These are phyloP conservation scores for Ophion costatus DNA, from an alignment of 2,888 invertebrate genomes.

Conservation along the genomic window DNA sequence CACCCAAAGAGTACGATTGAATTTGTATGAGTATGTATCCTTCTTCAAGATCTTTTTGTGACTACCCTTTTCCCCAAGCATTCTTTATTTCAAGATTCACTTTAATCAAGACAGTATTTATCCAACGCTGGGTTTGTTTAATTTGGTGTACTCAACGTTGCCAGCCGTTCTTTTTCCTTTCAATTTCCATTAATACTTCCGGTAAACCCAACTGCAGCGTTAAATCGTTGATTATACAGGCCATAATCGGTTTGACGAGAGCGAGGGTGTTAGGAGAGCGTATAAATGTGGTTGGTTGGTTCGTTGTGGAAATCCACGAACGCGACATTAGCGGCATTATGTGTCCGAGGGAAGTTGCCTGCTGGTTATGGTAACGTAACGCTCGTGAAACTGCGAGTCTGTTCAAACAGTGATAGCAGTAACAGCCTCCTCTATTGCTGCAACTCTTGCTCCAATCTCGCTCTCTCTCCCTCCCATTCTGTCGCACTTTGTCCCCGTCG, in stretches of 20 bases:
- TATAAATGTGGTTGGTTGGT: conserved; percentile 61
- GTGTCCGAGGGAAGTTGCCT: conserved; percentile 67
- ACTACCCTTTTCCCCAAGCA: too few species aligned
- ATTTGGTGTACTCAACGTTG: too few species aligned
- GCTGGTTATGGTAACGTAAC: conserved; percentile 67
- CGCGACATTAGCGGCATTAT: conserved; percentile 79
- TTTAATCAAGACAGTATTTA: too few species aligned
- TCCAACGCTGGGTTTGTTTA: too few species aligned
- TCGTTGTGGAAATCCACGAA: conserved; percentile 67
- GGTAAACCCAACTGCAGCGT: background rate
- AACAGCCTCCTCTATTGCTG: conserved; percentile 74
- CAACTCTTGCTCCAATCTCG: conserved; percentile 68
- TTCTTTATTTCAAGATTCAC: too few species aligned
- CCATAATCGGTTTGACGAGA: conserved; percentile 51
- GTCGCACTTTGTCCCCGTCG: conserved; percentile 44
- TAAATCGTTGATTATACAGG: conserved; percentile 30
- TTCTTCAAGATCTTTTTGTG: too few species aligned
- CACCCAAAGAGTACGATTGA: too few species aligned
- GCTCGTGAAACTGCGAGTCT: conserved; percentile 82
- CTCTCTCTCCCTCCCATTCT: conserved; percentile 58
- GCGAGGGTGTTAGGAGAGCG: conserved; percentile 1
- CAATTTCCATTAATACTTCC: background rate
- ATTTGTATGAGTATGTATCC: too few species aligned
- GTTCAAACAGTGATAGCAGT: conserved; percentile 83
- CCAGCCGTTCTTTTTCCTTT: too few species aligned